A percentile compares a stretch with the other conserved stretches of the same genome.
Conservation (phyloP, 64 coral and sea anemone genomes). For the Montipora capricornis region DNA sequence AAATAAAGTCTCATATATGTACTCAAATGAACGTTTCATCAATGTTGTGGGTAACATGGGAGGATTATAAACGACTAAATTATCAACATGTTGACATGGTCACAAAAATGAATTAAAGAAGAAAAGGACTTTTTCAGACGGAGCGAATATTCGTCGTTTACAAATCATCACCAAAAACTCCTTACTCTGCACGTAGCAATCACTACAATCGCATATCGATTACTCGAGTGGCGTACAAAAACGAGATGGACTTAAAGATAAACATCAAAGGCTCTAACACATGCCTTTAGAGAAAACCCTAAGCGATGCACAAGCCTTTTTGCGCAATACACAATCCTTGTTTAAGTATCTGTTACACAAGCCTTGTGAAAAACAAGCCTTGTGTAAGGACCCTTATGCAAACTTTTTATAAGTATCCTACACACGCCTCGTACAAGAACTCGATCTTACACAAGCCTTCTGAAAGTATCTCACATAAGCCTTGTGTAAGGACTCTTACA, state of each 20-base stretch:
- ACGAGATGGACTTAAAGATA: neutral
- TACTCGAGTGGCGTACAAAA: neutral
- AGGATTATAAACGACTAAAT: neutral
- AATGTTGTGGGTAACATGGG: neutral
- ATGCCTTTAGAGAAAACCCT: neutral
- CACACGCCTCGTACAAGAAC: neutral
- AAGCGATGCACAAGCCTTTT: neutral
- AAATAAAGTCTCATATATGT: neutral
- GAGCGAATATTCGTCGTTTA: neutral
- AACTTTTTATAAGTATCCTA: neutral
- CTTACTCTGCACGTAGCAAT: neutral
- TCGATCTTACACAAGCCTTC: neutral
- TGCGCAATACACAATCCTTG: neutral
- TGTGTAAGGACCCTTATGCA: neutral
- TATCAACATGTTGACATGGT: neutral
- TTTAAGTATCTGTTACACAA: neutral
- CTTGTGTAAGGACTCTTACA: too few relatives aligned
- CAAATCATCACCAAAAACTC: neutral
- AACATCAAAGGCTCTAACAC: neutral
- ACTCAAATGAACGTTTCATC: neutral
- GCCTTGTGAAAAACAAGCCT: neutral
- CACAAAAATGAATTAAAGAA: neutral
- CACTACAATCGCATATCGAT: constrained; percentile 19
- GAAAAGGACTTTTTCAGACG: neutral
- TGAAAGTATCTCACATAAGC: too few relatives aligned